Conservation (phyloP, 2,113 vertebrate genomes). For the Trichomycterus rosablanca region DNA sequence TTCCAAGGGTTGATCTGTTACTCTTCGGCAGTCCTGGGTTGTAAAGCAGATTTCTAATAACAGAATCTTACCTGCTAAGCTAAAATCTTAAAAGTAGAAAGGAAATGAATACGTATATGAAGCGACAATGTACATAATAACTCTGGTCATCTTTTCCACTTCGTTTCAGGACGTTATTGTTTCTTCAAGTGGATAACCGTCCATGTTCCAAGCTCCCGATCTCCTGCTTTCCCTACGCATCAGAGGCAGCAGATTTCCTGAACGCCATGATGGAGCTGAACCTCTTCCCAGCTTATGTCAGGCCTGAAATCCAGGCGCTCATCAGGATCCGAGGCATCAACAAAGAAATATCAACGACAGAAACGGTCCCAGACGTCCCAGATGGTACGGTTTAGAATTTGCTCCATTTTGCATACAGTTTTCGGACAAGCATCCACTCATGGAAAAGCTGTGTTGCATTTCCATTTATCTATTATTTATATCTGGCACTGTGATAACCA, state of each 20-base stretch:
- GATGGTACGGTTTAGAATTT: constrained; percentile 56
- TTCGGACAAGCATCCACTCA: constrained; percentile 16
- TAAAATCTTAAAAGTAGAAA: too few relatives aligned
- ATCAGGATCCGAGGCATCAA: constrained; percentile 67
- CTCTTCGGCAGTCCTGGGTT: too few relatives aligned
- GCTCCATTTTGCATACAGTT: too few relatives aligned
- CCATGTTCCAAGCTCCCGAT: constrained; percentile 56
- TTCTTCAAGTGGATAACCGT: constrained; percentile 77
- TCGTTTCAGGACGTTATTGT: constrained; percentile 71
- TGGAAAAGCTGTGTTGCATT: too few relatives aligned
- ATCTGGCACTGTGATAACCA: too few relatives aligned
- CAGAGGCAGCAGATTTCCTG: constrained; percentile 71
- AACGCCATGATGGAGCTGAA: constrained; percentile 55
- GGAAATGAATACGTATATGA: too few relatives aligned
- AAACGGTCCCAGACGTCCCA: constrained; percentile 44
- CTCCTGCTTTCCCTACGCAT: constrained; percentile 64
- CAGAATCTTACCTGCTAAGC: too few relatives aligned
- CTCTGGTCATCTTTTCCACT: neutral
- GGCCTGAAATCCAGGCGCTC: constrained; percentile 55
- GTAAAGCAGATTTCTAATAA: too few relatives aligned
- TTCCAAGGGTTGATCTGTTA: too few relatives aligned
- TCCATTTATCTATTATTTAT: too few relatives aligned
- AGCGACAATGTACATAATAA: neutral
- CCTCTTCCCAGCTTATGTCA: constrained; percentile 40
- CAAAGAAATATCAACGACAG: constrained; percentile 54